A percentile compares a stretch with the other conserved stretches of the same genome.
Evolutionary conservation across 2,113 vertebrate genomes (phyloP).

Genomic region (Pyrgilauda ruficollis): DNA sequence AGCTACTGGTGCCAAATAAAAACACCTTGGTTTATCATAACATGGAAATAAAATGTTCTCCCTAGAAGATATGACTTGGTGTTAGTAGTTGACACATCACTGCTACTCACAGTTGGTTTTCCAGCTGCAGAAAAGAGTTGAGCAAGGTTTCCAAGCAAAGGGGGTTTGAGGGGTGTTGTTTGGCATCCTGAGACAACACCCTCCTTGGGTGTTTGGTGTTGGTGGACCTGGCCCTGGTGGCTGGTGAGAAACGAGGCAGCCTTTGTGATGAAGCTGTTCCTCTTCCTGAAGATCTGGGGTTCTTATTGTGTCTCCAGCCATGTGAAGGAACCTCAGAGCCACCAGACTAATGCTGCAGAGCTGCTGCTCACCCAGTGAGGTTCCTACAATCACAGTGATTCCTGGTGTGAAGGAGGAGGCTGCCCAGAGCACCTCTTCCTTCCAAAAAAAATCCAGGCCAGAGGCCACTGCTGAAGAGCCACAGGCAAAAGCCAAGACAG

Average conservation of each 20-base stretch:
- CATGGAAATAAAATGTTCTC: neutral
- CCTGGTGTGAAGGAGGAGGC: neutral
- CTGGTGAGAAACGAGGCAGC: neutral
- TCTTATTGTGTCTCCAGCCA: neutral
- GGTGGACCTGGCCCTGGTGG: neutral
- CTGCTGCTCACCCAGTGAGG: neutral
- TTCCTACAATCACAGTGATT: neutral
- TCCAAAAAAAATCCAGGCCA: neutral
- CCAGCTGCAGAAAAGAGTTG: neutral
- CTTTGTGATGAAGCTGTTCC: neutral
- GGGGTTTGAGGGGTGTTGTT: neutral
- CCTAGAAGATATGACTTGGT: neutral
- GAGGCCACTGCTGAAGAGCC: neutral
- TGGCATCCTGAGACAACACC: neutral
- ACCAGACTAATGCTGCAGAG: neutral
- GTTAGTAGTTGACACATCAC: neutral
- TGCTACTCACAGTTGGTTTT: neutral
- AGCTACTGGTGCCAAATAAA: neutral
- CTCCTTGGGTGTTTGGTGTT: neutral
- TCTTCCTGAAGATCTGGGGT: neutral
- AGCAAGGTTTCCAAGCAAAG: neutral
- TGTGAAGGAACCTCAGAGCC: neutral
- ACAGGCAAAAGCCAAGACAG: fast-evolving
- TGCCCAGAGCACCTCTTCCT: neutral
- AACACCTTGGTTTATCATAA: neutral